Evolutionary conservation across 2,888 invertebrate genomes (phyloP).

Genomic region (Clunio marinus): DNA sequence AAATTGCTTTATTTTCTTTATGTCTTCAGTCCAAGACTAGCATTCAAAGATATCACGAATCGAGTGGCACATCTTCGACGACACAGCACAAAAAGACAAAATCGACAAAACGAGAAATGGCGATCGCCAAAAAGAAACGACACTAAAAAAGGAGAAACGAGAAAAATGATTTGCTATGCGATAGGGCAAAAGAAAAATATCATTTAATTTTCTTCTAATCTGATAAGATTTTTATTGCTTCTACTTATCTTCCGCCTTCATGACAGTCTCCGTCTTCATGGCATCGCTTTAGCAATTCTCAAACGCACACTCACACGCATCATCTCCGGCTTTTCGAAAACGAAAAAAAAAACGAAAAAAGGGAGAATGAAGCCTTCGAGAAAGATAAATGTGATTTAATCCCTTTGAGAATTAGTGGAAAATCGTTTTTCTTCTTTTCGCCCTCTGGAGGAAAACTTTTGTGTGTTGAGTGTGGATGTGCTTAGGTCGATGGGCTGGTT

Average conservation of each 20-base stretch:
- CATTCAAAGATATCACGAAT: not conserved
- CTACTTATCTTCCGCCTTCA: slow-evolving; percentile 31
- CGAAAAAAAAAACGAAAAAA: too few relatives aligned
- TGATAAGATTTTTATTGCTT: slow-evolving; percentile 38
- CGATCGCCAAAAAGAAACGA: not conserved
- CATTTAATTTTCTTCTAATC: slow-evolving; percentile 38
- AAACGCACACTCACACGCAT: slow-evolving; percentile 27
- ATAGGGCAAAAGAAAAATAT: slow-evolving; percentile 30
- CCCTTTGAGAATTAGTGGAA: slow-evolving; percentile 37
- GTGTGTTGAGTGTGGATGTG: not conserved
- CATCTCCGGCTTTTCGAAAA: not conserved
- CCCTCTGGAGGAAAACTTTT: not conserved
- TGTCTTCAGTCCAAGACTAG: not conserved
- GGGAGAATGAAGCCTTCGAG: slow-evolving; percentile 12
- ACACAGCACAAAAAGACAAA: too few relatives aligned
- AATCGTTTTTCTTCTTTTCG: slow-evolving; percentile 19
- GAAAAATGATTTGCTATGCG: slow-evolving; percentile 32
- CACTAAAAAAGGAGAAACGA: slow-evolving; percentile 2
- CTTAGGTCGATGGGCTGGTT: too few relatives aligned
- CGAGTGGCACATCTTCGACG: slow-evolving; percentile 1
- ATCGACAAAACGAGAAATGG: too few relatives aligned
- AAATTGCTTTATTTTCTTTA: not conserved
- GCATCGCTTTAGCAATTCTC: slow-evolving; percentile 1
- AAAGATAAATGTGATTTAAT: slow-evolving; percentile 38
- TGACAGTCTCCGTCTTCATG: not conserved